A percentile compares a stretch with the other conserved stretches of the same genome.
phyloP scores from a whole-genome alignment of 2,797 vertebrate genomes.

The Ataeniobius toweri region DNA sequence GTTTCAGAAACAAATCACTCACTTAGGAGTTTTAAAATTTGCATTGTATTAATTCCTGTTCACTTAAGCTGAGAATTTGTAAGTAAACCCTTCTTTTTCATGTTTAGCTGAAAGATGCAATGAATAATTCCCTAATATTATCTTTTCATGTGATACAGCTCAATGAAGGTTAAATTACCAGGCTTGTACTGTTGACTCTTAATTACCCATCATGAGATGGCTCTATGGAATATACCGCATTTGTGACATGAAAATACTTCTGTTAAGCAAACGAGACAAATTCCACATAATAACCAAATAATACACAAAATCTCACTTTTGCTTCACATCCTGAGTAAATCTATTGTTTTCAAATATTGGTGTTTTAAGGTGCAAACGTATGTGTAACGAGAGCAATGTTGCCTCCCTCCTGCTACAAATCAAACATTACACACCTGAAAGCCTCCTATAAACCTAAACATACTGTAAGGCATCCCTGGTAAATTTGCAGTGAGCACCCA shows the following conservation, averaged over 20 bases:
- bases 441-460: constrained; percentile 62
- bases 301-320: constrained; percentile 63
- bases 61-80: constrained; percentile 49
- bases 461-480: constrained; percentile 53
- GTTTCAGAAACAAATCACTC: constrained; percentile 46
- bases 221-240: constrained; percentile 53
- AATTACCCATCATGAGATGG: constrained; percentile 67
- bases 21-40: constrained; percentile 41
- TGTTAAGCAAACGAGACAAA: constrained; percentile 38
- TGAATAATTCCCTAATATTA: constrained; percentile 76
- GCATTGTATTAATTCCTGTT: constrained; percentile 55
- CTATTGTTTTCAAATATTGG: constrained; percentile 69
- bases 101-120: constrained; percentile 67
- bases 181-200: constrained; percentile 61
- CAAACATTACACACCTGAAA: constrained; percentile 57
- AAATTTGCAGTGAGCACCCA: constrained; percentile 42
- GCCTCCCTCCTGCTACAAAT: constrained; percentile 55
- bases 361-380: constrained; percentile 55
- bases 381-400: constrained; percentile 40
- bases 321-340: constrained; percentile 56
- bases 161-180: constrained; percentile 74
- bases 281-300: constrained; percentile 46
- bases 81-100: constrained; percentile 63
- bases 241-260: constrained; percentile 45
- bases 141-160: constrained; percentile 64